These are phyloP conservation scores for Tinamus major DNA, from an alignment of 2,797 vertebrate species.

Conservation along the genomic window DNA sequence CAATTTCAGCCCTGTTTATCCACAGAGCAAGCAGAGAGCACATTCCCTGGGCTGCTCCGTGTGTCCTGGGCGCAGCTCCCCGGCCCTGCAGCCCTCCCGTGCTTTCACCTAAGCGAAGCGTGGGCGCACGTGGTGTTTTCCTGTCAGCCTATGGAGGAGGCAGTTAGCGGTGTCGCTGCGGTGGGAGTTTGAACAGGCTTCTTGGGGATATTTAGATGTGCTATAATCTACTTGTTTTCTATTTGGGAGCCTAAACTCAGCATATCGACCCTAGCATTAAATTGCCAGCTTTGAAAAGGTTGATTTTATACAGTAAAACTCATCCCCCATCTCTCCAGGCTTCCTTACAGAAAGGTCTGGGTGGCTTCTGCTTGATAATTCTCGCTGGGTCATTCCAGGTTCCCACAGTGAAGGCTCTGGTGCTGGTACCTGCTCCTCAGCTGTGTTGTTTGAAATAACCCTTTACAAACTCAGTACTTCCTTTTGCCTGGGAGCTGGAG, in stretches of 20 bases:
- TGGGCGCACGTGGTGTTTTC: background rate
- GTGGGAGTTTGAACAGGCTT: background rate
- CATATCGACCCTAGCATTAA: background rate
- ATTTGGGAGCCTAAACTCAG: background rate
- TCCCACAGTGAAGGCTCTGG: background rate
- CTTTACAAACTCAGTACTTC: constrained; percentile 21
- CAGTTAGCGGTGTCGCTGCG: background rate
- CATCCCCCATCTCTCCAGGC: background rate
- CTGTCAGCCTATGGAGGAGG: background rate
- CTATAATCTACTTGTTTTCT: background rate
- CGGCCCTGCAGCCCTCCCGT: background rate
- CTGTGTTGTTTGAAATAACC: constrained; percentile 25
- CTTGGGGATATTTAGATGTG: background rate
- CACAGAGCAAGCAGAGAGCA: background rate
- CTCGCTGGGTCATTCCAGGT: constrained; percentile 40
- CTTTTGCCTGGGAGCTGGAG: background rate
- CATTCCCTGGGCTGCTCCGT: background rate
- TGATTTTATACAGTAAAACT: background rate
- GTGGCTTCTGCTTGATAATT: constrained; percentile 49
- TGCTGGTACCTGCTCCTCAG: constrained; percentile 17
- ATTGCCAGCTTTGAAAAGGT: background rate
- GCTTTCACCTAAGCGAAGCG: background rate
- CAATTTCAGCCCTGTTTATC: constrained; percentile 57
- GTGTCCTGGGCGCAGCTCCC: constrained; percentile 23
- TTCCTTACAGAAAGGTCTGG: constrained; percentile 13